Evolutionary conservation across 2,888 invertebrate species (phyloP).

Genomic region (Dichetophora obliterata): DNA sequence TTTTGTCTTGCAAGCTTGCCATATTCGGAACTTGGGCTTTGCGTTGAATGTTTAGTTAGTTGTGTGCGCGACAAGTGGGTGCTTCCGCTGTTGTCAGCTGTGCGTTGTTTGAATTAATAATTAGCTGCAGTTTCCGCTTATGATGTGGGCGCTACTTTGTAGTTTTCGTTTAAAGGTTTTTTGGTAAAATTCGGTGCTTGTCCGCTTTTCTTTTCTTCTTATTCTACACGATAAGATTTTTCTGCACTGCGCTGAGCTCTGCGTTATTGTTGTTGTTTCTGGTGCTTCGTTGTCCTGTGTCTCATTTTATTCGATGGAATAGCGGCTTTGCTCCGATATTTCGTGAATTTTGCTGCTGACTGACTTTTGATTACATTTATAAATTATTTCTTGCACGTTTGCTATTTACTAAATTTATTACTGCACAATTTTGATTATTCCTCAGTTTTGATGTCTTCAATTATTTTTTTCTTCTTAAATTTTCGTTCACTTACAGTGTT

Average conservation of each 20-base stretch:
- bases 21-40: slow-evolving; percentile 18
- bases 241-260: neutral
- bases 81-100: slow-evolving; percentile 22
- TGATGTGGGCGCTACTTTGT: slow-evolving; percentile 1
- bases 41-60: slow-evolving; percentile 13
- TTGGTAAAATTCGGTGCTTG: neutral
- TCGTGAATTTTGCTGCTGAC: neutral
- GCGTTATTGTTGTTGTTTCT: slow-evolving; percentile 14
- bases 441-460: neutral
- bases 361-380: neutral
- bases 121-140: slow-evolving; percentile 23
- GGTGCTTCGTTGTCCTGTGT: slow-evolving; percentile 3
- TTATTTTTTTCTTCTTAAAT: neutral
- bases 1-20: slow-evolving; percentile 44
- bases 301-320: neutral
- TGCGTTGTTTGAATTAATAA: slow-evolving; percentile 42
- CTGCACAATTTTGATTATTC: neutral
- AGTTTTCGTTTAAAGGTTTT: neutral
- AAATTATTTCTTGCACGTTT: neutral
- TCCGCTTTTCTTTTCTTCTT: neutral
- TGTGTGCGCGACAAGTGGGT: slow-evolving; percentile 18
- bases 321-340: neutral
- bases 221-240: slow-evolving; percentile 4
- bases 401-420: neutral
- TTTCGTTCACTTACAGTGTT: too few species aligned